These are phyloP conservation scores for Rallus crepitans DNA, from an alignment of 2,797 vertebrate genomes.

Conservation along the genomic window DNA sequence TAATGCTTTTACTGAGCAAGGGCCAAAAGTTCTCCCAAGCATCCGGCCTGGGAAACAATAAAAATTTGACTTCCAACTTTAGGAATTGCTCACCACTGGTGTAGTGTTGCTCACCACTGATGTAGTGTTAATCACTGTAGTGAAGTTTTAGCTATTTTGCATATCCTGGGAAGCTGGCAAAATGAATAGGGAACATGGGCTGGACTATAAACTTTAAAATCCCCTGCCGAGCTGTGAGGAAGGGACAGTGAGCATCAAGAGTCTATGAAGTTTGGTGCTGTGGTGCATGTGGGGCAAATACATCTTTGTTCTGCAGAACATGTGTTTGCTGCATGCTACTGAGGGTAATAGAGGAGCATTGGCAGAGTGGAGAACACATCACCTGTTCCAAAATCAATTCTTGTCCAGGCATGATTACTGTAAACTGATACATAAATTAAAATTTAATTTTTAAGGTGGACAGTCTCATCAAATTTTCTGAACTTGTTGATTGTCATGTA, in stretches of 20 bases:
- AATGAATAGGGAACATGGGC: neutral
- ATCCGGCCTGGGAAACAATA: neutral
- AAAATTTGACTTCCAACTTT: neutral
- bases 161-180: neutral
- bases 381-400: neutral
- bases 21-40: neutral
- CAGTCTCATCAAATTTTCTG: neutral
- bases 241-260: neutral
- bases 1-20: neutral
- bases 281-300: neutral
- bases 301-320: neutral
- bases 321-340: neutral
- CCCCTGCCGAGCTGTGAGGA: neutral
- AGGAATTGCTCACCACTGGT: neutral
- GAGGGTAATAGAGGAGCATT: neutral
- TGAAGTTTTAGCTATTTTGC: neutral
- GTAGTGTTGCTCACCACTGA: neutral
- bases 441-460: neutral
- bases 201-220: neutral
- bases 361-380: neutral
- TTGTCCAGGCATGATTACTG: neutral
- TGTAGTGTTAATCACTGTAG: neutral
- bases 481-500: neutral
- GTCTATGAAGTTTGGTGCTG: neutral
- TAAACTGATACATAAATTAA: neutral